A percentile compares a stretch with the other conserved stretches of the same genome.
Conservation (phyloP, 2,797 vertebrate genomes). For the Halcyon chelicuti region DNA sequence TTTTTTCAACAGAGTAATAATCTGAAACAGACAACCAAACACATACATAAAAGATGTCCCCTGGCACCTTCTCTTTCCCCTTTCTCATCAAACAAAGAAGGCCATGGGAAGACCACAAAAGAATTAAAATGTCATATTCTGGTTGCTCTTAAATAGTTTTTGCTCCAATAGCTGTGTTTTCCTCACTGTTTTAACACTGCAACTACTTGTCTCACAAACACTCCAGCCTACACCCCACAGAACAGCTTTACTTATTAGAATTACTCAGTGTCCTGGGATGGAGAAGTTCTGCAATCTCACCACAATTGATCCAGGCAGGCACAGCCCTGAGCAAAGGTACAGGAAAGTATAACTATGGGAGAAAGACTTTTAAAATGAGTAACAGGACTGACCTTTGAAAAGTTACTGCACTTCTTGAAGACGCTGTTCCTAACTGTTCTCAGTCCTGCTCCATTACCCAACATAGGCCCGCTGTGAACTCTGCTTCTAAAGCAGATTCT, state of each 20-base stretch:
- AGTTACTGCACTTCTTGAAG: background rate
- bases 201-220: background rate
- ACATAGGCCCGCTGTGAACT: background rate
- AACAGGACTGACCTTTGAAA: constrained; percentile 13
- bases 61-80: background rate
- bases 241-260: background rate
- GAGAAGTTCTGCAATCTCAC: background rate
- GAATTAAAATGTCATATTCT: background rate
- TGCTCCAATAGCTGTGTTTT: background rate
- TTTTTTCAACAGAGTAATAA: background rate
- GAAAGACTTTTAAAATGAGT: background rate
- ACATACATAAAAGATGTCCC: background rate
- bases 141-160: background rate
- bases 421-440: background rate
- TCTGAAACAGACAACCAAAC: background rate
- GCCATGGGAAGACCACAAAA: background rate
- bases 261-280: background rate
- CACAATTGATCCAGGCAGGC: background rate
- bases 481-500: background rate
- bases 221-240: background rate
- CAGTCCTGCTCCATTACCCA: background rate
- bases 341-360: background rate
- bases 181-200: background rate
- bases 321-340: constrained; percentile 39
- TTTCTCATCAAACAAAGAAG: background rate